phyloP scores from a whole-genome alignment of 1,140 invertebrate species.

The Triops cancriformis region DNA sequence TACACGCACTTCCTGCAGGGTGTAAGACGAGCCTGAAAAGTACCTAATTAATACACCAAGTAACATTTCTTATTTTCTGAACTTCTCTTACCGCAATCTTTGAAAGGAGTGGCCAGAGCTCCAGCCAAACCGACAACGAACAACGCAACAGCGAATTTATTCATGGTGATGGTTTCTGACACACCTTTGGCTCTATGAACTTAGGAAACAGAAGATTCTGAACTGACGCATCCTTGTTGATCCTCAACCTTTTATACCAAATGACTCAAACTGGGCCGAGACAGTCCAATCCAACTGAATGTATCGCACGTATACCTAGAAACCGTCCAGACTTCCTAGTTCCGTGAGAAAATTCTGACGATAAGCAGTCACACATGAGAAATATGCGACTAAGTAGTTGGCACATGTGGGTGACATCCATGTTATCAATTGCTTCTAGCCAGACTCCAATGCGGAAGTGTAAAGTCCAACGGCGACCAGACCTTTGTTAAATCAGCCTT shows the following conservation, averaged over 20 bases:
- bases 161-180: neutral
- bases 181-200: neutral
- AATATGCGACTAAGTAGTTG: neutral
- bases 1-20: constrained; percentile 20
- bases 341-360: neutral
- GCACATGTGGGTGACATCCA: neutral
- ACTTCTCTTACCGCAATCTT: neutral
- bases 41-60: neutral
- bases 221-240: neutral
- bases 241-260: neutral
- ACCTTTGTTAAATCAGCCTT: neutral
- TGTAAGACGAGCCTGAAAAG: constrained; percentile 5
- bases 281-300: neutral
- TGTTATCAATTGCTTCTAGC: neutral
- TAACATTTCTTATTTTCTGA: neutral
- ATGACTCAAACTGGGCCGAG: neutral
- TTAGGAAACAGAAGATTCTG: neutral
- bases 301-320: neutral
- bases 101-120: neutral
- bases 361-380: neutral
- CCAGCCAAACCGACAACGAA: constrained; percentile 8
- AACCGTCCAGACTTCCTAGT: neutral
- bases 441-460: neutral
- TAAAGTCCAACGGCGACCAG: neutral
- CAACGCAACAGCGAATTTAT: neutral